Evolutionary conservation across 1,140 invertebrate species (phyloP).

Genomic region (Papilio polytes): DNA sequence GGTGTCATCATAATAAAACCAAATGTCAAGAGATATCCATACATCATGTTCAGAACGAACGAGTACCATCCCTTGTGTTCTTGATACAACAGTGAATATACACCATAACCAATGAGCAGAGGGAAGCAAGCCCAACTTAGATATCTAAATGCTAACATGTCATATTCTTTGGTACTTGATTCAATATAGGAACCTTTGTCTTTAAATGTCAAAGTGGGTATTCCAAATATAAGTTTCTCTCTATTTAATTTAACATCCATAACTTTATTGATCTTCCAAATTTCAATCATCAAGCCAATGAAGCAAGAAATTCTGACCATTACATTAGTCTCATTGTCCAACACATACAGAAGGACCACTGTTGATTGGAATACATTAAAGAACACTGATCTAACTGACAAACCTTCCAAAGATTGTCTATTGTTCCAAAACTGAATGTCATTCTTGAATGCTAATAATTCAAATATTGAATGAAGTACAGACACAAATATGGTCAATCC

Average conservation of each 20-base stretch:
- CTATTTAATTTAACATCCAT: slow-evolving; percentile 93
- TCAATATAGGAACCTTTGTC: slow-evolving; percentile 99
- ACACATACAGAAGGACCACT: slow-evolving; percentile 97
- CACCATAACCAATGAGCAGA: slow-evolving; percentile 94
- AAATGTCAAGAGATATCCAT: slow-evolving; percentile 99
- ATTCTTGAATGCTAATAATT: slow-evolving; percentile 99
- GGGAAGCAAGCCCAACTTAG: slow-evolving; percentile 98
- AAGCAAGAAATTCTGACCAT: slow-evolving; percentile 96
- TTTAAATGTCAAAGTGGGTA: slow-evolving; percentile 92
- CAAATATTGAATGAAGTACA: slow-evolving; percentile 98
- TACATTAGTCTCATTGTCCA: slow-evolving; percentile 99
- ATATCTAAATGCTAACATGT: slow-evolving; percentile 98
- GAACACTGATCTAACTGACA: slow-evolving; percentile 99
- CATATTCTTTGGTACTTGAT: slow-evolving; percentile 97
- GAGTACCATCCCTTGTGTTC: slow-evolving; percentile 99
- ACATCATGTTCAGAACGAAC: slow-evolving; percentile 97
- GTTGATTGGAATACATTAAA: slow-evolving; percentile 99
- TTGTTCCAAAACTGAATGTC: slow-evolving; percentile 99
- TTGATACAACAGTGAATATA: slow-evolving; percentile 98
- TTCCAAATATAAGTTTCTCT: slow-evolving; percentile 89
- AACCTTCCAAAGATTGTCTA: slow-evolving; percentile 97
- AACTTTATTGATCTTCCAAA: slow-evolving; percentile 99
- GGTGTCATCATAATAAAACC: slow-evolving; percentile 99
- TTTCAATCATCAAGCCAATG: slow-evolving; percentile 97
- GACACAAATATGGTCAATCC: slow-evolving; percentile 97